Conservation (phyloP, 2,113 vertebrate species). For the Phrynosoma platyrhinos region DNA sequence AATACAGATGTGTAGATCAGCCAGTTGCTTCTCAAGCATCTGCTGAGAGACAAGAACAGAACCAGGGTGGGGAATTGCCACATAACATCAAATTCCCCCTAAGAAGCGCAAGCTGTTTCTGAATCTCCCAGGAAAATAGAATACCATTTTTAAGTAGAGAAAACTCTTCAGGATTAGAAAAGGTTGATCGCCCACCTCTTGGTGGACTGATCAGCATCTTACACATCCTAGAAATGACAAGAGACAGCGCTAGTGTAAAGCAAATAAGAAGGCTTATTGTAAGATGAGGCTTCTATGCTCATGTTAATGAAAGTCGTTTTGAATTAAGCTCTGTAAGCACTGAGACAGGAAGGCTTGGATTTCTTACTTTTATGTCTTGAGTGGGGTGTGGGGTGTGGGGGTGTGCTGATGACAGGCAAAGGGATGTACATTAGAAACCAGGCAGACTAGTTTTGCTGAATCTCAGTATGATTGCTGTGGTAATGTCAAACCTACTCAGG, state of each 20-base stretch:
- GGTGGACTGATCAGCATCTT: neutral
- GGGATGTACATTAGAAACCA: neutral
- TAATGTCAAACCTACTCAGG: neutral
- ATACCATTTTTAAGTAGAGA: neutral
- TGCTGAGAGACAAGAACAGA: neutral
- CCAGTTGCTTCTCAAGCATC: neutral
- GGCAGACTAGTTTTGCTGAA: neutral
- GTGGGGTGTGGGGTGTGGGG: too few relatives aligned
- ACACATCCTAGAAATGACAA: neutral
- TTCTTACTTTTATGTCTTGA: neutral
- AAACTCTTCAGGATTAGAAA: neutral
- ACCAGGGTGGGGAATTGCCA: neutral
- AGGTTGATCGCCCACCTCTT: neutral
- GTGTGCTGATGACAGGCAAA: neutral
- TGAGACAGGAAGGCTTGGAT: neutral
- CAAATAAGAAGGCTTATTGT: neutral
- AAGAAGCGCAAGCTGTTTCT: neutral
- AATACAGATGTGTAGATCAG: too few relatives aligned
- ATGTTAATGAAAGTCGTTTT: neutral
- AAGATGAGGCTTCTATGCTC: neutral
- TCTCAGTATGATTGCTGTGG: neutral
- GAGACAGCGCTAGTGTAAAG: neutral
- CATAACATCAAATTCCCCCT: neutral
- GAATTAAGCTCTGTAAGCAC: neutral
- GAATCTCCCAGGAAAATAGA: neutral